Conservation (phyloP, 2,888 invertebrate genomes). For the Dolichopus griseipennis region DNA sequence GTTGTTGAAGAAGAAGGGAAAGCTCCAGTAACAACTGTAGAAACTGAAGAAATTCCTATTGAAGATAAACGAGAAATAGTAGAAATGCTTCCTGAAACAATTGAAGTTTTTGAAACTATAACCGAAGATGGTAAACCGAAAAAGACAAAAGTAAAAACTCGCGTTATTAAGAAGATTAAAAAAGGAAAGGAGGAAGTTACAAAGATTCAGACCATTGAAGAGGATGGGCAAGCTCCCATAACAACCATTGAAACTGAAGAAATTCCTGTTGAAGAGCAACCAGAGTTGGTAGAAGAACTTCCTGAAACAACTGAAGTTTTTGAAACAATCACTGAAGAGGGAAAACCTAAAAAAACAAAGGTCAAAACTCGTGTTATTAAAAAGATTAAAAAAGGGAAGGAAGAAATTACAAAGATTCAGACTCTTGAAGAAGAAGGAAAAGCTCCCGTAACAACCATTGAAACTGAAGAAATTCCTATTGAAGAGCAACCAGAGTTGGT, state of each 20-base stretch:
- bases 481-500: slow-evolving; percentile 19
- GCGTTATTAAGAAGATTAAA: slow-evolving; percentile 35
- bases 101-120: slow-evolving; percentile 40
- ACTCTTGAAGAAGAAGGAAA: slow-evolving; percentile 29
- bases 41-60: slow-evolving; percentile 24
- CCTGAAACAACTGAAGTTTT: slow-evolving; percentile 26
- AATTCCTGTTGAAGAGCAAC: slow-evolving; percentile 23
- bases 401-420: slow-evolving; percentile 35
- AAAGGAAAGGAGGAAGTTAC: slow-evolving; percentile 37
- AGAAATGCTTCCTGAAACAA: slow-evolving; percentile 31
- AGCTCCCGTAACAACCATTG: slow-evolving; percentile 32
- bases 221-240: slow-evolving; percentile 32
- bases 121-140: slow-evolving; percentile 38
- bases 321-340: slow-evolving; percentile 30
- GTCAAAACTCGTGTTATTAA: slow-evolving; percentile 34
- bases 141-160: slow-evolving; percentile 30
- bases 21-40: slow-evolving; percentile 37
- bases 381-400: slow-evolving; percentile 28
- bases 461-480: slow-evolving; percentile 16
- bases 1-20: slow-evolving; percentile 41
- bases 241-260: slow-evolving; percentile 29
- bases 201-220: slow-evolving; percentile 35
- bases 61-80: slow-evolving; percentile 32
- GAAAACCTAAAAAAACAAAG: slow-evolving; percentile 30
- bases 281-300: slow-evolving; percentile 34